phyloP scores from a whole-genome alignment of 2,113 vertebrate genomes.

The Engraulis encrasicolus region DNA sequence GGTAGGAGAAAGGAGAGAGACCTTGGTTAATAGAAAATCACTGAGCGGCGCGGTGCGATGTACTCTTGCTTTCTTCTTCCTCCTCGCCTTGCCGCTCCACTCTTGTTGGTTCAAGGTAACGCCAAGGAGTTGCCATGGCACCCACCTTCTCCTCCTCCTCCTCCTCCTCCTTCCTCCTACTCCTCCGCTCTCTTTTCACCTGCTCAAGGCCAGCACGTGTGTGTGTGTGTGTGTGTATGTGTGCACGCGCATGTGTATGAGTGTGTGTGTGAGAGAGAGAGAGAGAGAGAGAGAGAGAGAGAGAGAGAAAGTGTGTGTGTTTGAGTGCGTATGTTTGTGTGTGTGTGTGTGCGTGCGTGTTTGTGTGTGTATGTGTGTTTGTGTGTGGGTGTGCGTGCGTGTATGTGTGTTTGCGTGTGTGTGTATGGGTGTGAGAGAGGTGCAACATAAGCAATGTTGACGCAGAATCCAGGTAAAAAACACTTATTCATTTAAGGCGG shows the following conservation, averaged over 20 bases:
- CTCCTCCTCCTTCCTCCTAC: conserved; percentile 39
- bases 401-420: neutral
- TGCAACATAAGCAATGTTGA: conserved; percentile 18
- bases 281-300: too few species aligned
- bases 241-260: too few species aligned
- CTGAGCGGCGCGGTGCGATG: neutral
- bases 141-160: conserved; percentile 46
- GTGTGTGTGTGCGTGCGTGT: conserved; percentile 22
- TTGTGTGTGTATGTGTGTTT: neutral
- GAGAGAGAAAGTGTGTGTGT: too few species aligned
- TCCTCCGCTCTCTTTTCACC: conserved; percentile 30
- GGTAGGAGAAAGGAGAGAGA: neutral
- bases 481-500: conserved; percentile 26
- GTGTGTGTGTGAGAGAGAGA: too few species aligned
- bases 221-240: neutral
- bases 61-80: neutral
- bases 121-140: conserved; percentile 70
- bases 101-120: conserved; percentile 68
- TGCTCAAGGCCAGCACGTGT: conserved; percentile 15
- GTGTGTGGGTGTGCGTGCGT: too few species aligned
- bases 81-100: neutral
- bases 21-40: neutral
- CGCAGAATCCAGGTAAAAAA: conserved; percentile 35
- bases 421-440: conserved; percentile 44
- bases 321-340: neutral